phyloP scores from a whole-genome alignment of 2,797 vertebrate species.

The Microcaecilia unicolor region DNA sequence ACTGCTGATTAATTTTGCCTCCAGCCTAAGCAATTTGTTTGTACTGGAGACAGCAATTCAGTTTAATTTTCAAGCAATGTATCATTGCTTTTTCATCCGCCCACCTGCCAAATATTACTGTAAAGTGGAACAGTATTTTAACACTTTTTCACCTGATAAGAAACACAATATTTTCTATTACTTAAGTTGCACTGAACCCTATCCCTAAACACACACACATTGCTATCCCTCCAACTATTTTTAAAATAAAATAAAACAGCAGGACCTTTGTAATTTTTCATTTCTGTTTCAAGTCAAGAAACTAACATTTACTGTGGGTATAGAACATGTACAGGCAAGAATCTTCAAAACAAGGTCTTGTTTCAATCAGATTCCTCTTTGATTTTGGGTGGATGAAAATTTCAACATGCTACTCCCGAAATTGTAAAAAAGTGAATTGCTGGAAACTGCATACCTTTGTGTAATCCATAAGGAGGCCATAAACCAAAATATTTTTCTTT shows the following conservation, averaged over 20 bases:
- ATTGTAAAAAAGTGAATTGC: not conserved
- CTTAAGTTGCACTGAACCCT: slow-evolving; percentile 10
- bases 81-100: not conserved
- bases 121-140: not conserved
- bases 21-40: slow-evolving; percentile 1
- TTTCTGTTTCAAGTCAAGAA: slow-evolving; percentile 15
- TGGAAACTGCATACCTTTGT: slow-evolving; percentile 60
- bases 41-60: not conserved
- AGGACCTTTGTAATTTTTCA: too few species aligned
- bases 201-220: too few species aligned
- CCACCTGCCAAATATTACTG: not conserved
- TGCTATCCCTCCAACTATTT: too few species aligned
- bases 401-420: slow-evolving; percentile 8
- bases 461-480: slow-evolving; percentile 62
- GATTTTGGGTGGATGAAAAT: slow-evolving; percentile 20
- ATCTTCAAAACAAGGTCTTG: not conserved
- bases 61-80: slow-evolving; percentile 1
- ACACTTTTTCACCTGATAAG: not conserved
- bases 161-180: not conserved
- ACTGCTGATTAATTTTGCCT: slow-evolving; percentile 1
- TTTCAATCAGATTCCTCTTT: slow-evolving; percentile 10
- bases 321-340: slow-evolving; percentile 17
- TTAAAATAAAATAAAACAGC: too few species aligned
- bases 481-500: slow-evolving; percentile 71
- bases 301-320: slow-evolving; percentile 7